Evolutionary conservation across 1,140 invertebrate genomes (phyloP).

Genomic region (Drosophila guanche): DNA sequence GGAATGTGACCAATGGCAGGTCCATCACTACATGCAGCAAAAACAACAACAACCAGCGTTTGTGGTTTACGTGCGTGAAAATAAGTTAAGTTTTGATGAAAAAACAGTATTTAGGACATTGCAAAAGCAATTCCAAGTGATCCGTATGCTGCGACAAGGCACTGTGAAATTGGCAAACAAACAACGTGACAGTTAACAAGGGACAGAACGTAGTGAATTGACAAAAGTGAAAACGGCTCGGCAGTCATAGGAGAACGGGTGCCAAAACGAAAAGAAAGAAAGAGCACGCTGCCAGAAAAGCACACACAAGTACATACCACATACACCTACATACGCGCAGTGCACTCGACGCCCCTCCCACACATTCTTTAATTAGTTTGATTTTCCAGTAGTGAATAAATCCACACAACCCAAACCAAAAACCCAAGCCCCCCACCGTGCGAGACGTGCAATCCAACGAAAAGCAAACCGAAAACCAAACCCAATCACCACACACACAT

Average conservation of each 20-base stretch:
- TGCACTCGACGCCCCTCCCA: not conserved
- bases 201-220: slow-evolving; percentile 37
- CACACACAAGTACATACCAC: slow-evolving; percentile 27
- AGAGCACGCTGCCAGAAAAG: slow-evolving; percentile 39
- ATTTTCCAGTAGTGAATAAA: slow-evolving; percentile 21
- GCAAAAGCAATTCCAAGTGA: slow-evolving; percentile 11
- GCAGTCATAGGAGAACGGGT: slow-evolving; percentile 21
- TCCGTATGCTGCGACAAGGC: slow-evolving; percentile 55
- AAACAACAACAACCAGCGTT: slow-evolving; percentile 42
- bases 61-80: slow-evolving; percentile 77
- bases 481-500: slow-evolving; percentile 14
- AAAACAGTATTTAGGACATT: slow-evolving; percentile 49
- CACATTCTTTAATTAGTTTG: slow-evolving; percentile 11
- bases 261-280: slow-evolving; percentile 53
- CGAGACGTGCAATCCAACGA: not conserved
- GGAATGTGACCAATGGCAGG: slow-evolving; percentile 26
- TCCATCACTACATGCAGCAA: slow-evolving; percentile 49
- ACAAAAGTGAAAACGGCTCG: slow-evolving; percentile 62
- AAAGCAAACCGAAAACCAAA: slow-evolving; percentile 5
- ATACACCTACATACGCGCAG: slow-evolving; percentile 7
- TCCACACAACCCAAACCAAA: too few species aligned
- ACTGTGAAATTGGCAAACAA: slow-evolving; percentile 19
- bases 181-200: slow-evolving; percentile 12
- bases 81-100: slow-evolving; percentile 75
- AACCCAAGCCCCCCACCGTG: too few species aligned